Evolutionary conservation across 1,140 invertebrate species (phyloP), one percentile per base, ranked within the genome.

Genomic region (Thrips palmi): DNA sequence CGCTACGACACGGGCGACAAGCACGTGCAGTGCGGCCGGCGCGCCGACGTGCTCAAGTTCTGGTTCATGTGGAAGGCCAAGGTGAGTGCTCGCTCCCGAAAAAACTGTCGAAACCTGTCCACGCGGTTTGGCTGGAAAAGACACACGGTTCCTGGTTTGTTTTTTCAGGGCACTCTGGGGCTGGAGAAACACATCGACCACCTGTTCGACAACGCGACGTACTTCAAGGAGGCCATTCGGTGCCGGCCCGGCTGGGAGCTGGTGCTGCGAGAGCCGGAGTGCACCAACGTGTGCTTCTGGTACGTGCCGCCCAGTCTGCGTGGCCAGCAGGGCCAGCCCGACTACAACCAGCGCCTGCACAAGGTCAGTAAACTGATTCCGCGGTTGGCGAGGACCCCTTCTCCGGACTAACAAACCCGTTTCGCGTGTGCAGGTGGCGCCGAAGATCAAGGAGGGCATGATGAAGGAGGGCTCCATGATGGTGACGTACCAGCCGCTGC

Each of bases 61-160:
- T 97, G 91, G 91, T 77, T 89, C 46, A 93, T 93, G 87, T 96
- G 91, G 92, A 87, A 88, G 50, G 84, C 84, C 1, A 92, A 91
- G 55, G 64, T 65, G 46, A 41, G 22, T 18, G n/a, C n/a, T n/a
- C n/a, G n/a, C n/a, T n/a, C n/a, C n/a, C n/a, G n/a, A n/a, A n/a
- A n/a, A n/a, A n/a, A n/a, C n/a, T n/a, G n/a, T n/a, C n/a, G n/a
- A n/a, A n/a, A n/a, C n/a, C n/a, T n/a, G n/a, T n/a, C n/a, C n/a
- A n/a, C n/a, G n/a, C n/a, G n/a, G n/a, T n/a, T n/a, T n/a, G n/a
- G 10, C 19, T 39, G 5, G 27, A 6, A 39, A 37, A 21, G 31
- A 39, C 4, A 19, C 35, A 34, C 18, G n/a, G 5, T 17, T 38
- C 5, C n/a, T 18, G 8, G 14, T 14, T 19, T 37, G 32, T 33